phyloP scores from a whole-genome alignment of 2,888 invertebrate genomes.

The Cheilosia variabilis region DNA sequence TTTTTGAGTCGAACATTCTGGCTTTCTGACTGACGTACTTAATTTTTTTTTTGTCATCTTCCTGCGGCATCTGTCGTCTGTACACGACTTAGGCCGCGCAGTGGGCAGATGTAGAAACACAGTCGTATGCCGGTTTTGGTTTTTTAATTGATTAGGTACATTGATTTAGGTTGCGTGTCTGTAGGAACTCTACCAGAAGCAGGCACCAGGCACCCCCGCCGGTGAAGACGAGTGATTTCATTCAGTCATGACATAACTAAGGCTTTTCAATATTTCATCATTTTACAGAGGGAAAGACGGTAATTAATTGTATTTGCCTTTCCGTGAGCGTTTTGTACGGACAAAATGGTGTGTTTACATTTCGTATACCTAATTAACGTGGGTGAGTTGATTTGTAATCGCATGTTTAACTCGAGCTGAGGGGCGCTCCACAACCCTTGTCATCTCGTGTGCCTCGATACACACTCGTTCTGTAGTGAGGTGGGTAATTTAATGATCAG shows the following conservation, averaged over 20 bases:
- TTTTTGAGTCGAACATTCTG: conserved; percentile 2
- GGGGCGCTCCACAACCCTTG: conserved; percentile 27
- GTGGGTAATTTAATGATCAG: conserved; percentile 64
- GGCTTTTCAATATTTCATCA: conserved; percentile 54
- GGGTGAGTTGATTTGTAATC: conserved; percentile 55
- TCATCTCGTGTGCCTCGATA: conserved; percentile 1
- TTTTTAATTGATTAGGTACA: conserved; percentile 70
- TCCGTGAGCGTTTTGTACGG: conserved; percentile 14
- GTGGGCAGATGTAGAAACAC: conserved; percentile 1
- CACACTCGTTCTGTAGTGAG: conserved; percentile 50
- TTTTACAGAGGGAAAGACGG: conserved; percentile 31
- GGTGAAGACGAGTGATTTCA: conserved; percentile 57
- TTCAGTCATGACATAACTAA: conserved; percentile 47
- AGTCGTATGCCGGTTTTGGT: not conserved
- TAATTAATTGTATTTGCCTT: conserved; percentile 64
- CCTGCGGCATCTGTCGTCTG: not conserved
- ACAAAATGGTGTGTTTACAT: conserved; percentile 49
- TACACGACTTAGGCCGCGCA: not conserved
- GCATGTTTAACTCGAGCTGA: conserved; percentile 35
- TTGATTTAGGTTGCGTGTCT: conserved; percentile 66
- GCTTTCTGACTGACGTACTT: conserved; percentile 8
- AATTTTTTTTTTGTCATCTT: conserved; percentile 1
- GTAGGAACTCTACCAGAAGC: conserved; percentile 1
- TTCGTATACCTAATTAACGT: conserved; percentile 11
- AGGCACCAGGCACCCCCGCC: conserved; percentile 15